Percentiles rank a stretch among this genome's conserved stretches.
phyloP scores from a whole-genome alignment of 2,113 vertebrate genomes.

The Onychostruthus taczanowskii region DNA sequence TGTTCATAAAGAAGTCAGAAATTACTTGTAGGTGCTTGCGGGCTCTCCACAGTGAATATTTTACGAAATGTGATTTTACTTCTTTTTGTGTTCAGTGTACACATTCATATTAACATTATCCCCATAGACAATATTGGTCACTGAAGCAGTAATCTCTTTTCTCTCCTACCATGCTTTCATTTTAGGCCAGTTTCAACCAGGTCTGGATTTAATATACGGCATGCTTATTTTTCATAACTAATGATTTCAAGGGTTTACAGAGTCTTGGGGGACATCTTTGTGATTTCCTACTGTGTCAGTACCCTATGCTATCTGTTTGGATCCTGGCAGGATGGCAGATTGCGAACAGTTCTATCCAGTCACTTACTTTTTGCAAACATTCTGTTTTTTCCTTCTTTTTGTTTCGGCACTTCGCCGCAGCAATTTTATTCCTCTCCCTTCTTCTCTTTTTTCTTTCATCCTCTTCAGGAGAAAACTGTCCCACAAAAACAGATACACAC shows the following conservation, averaged over 20 bases:
- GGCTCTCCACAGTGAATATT: background rate
- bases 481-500: background rate
- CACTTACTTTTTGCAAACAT: constrained; percentile 87
- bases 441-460: constrained; percentile 88
- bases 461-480: constrained; percentile 80
- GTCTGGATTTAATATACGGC: background rate
- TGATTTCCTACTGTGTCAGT: background rate
- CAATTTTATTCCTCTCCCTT: constrained; percentile 95
- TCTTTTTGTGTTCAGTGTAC: background rate
- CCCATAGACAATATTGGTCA: background rate
- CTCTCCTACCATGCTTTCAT: background rate
- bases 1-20: background rate
- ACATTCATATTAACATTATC: background rate
- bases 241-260: background rate
- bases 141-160: background rate
- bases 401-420: constrained; percentile 94
- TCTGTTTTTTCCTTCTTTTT: constrained; percentile 99
- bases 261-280: background rate
- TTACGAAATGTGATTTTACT: background rate
- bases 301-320: background rate
- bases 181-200: background rate
- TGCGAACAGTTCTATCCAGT: background rate
- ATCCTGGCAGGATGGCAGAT: background rate
- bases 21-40: background rate
- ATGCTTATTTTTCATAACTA: background rate